Evolutionary conservation across 1,140 invertebrate genomes (phyloP).

Genomic region (Drosophila arizonae): DNA sequence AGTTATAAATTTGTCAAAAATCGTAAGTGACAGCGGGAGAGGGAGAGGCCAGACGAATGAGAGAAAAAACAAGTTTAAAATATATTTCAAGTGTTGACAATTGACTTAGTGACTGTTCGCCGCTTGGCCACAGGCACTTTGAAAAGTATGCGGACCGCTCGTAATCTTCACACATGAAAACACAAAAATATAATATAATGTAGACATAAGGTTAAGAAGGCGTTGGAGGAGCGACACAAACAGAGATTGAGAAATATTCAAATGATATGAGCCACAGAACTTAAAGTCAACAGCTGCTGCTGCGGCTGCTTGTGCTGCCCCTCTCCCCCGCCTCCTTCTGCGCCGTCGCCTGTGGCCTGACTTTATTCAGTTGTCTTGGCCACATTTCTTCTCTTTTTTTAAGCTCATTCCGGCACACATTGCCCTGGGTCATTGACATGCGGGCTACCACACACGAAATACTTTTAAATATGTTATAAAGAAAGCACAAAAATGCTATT

Average conservation of each 20-base stretch:
- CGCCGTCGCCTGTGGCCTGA: conserved; percentile 7
- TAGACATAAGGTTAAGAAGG: conserved; percentile 18
- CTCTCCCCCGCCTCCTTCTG: neutral
- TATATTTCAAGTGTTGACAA: conserved; percentile 68
- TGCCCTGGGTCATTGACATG: conserved; percentile 47
- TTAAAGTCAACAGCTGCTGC: conserved; percentile 45
- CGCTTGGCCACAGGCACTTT: conserved; percentile 34
- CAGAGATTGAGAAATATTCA: conserved; percentile 36
- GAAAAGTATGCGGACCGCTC: conserved; percentile 22
- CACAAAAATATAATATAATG: neutral
- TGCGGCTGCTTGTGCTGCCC: neutral
- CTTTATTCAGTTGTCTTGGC: conserved; percentile 49
- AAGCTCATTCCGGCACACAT: conserved; percentile 32
- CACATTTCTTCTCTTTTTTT: conserved; percentile 3
- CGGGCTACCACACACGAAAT: conserved; percentile 6
- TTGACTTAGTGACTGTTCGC: conserved; percentile 76
- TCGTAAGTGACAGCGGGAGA: neutral
- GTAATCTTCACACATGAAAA: conserved; percentile 6
- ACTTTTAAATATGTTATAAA: conserved; percentile 15
- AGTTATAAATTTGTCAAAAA: conserved; percentile 43
- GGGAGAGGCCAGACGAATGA: neutral
- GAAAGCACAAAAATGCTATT: neutral
- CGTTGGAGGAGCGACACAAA: conserved; percentile 15
- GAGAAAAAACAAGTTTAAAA: conserved; percentile 30
- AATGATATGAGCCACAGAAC: conserved; percentile 53